Conservation (phyloP, 1,140 invertebrate species). For the Battus philenor region DNA sequence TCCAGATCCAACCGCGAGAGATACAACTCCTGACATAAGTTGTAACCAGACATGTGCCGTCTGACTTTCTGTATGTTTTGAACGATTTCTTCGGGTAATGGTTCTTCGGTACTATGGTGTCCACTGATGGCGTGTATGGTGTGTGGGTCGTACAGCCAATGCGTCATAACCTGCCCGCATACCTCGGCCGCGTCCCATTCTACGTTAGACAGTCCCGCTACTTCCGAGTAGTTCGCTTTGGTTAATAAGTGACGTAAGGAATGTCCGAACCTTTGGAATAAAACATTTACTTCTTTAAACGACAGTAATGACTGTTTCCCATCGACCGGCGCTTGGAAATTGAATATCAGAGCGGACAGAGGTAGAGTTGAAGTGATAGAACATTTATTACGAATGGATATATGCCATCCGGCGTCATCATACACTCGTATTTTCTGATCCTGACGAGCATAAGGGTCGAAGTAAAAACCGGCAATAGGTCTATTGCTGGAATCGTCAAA, state of each 20-base stretch:
- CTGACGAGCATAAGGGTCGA: conserved; percentile 86
- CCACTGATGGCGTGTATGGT: conserved; percentile 82
- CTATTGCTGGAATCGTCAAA: conserved; percentile 81
- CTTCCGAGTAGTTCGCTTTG: conserved; percentile 86
- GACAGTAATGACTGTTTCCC: conserved; percentile 83
- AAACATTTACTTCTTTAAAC: conserved; percentile 83
- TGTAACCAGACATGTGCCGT: conserved; percentile 86
- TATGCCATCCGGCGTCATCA: conserved; percentile 81
- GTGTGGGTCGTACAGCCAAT: conserved; percentile 86
- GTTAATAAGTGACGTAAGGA: conserved; percentile 89
- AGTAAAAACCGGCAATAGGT: conserved; percentile 87
- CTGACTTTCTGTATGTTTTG: conserved; percentile 79
- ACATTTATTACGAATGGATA: conserved; percentile 82
- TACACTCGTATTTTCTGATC: conserved; percentile 78
- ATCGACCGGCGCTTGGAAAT: conserved; percentile 81
- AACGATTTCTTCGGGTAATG: conserved; percentile 81
- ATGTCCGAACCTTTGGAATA: conserved; percentile 92
- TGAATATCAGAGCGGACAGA: conserved; percentile 88
- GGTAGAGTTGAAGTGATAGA: conserved; percentile 79
- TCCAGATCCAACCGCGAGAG: conserved; percentile 90
- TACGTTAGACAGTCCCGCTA: conserved; percentile 89
- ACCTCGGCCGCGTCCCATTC: conserved; percentile 94
- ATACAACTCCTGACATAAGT: conserved; percentile 89
- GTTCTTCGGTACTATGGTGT: conserved; percentile 85
- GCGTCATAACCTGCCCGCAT: conserved; percentile 86